Base-by-base conservation (phyloP, 2,113 vertebrate genomes). In the Scartelaos histophorus region DNA sequence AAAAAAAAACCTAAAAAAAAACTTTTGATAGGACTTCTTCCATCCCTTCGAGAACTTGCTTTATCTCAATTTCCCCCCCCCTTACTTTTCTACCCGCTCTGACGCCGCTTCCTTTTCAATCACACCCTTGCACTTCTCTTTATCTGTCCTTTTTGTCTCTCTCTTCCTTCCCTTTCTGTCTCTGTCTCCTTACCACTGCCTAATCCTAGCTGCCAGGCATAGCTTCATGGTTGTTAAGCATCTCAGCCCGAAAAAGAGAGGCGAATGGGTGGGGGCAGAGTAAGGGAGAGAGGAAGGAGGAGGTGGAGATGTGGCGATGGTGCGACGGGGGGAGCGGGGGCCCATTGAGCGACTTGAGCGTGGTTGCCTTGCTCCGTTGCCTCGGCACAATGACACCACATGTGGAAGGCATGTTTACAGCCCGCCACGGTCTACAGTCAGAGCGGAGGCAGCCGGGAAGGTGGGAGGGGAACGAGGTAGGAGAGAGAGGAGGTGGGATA, bases 171-270 rank as follows among this genome's bases (percentile, higher is more conserved):
- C 56, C 83, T 81, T 76, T 87, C 58, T 76, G 61, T 71, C 29
- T 77, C 76, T 47, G 62, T 86, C 73, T 85, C 80, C 25, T 82
- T 70, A 54, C 71, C 61, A 74, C 79, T 81, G 82, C 69, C 65
- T 91, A 91, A 89, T 91, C 88, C 86, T 89, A 84, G 85, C 89
- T 88, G 81, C 86, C 61, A 91, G 89, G 83, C 90, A 84, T 89
- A 79, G 70, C 91, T 92, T 86, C 83, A 90, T 89, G 87, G 80
- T 82, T 89, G 88, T 89, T 89, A 89, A 84, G 87, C 85, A 85
- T 88, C 86, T 88, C 82, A 82, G 85, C 75, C 85, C 64, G 7
- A 78, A 76, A 29, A 43, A 64, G 34, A 64, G 61, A 64, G 61
- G 61, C 61, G 61, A 38, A 38, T 64, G 80, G 74, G 64, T 67